Evolutionary conservation across 2,888 invertebrate genomes (phyloP), one percentile per base, ranked within the genome.

Genomic region (Emesis russula): DNA sequence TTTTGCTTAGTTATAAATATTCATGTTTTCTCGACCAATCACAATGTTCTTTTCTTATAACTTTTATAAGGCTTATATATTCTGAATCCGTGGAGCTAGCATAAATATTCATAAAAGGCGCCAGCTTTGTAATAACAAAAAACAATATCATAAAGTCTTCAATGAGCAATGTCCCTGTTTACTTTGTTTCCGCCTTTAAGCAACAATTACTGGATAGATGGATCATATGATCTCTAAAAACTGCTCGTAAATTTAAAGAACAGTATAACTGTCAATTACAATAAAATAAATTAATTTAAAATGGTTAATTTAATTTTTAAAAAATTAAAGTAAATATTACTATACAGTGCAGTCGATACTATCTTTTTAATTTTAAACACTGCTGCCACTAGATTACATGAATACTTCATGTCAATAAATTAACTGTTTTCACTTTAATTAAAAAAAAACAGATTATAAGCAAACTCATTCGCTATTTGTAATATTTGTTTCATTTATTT

Each of bases 91-190:
- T 25, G 53, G 36, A 80, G 36, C 80, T 36, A 13, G 53, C 41
- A 58, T 73, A 73, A 81, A 81, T 81, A 81, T 81, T 73, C 81
- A 76, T 76, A 48, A 44, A 80, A 73, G 81, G 73, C 58, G 81
- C 81, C 44, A 31, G 53, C 71, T 80, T 71, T 73, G 58, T 73
- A 41, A 38, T 36, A 81, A 81, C 73, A 80, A 80, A 68, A 68
- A 68, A 68, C 68, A 68, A 79, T 79, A 71, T 80, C 80, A 53
- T 68, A 68, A 68, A 68, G 79, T 80, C 71, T 81, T 81, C 81
- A 73, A 81, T 81, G 80, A 81, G 53, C 73, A 68, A 36, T 68
- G 68, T 68, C 68, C 33, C 36, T 68, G 68, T 2, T 68, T 33
- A 36, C 33, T 36, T 68, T 68, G 36, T 68, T 68, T 68, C 68